These are phyloP conservation scores for Pangasius mekongensis DNA, from an alignment of 2,797 vertebrate species.

Conservation along the genomic window DNA sequence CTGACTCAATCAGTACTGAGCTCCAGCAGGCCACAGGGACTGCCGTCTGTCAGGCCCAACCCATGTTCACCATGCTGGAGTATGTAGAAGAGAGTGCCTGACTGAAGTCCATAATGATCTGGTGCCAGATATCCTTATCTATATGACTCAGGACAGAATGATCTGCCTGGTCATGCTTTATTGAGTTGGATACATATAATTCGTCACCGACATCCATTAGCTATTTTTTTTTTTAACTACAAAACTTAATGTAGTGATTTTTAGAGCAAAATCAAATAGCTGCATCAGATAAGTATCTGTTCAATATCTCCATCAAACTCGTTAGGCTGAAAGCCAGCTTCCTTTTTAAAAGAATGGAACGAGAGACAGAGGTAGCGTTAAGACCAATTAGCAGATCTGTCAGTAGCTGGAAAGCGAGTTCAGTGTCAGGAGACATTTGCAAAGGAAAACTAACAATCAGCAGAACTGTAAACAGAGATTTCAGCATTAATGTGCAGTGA, in stretches of 20 bases:
- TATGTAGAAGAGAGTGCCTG: slow-evolving; percentile 47
- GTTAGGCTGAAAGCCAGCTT: slow-evolving; percentile 10
- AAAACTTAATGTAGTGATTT: slow-evolving; percentile 71
- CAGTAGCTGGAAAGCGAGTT: slow-evolving; percentile 44
- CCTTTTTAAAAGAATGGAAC: background rate
- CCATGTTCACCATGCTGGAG: slow-evolving; percentile 33
- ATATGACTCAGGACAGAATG: slow-evolving; percentile 56
- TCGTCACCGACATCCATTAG: slow-evolving; percentile 78
- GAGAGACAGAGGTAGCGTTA: slow-evolving; percentile 2
- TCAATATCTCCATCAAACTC: slow-evolving; percentile 34
- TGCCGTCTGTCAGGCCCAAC: slow-evolving; percentile 47
- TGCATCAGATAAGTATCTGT: slow-evolving; percentile 50
- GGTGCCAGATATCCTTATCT: slow-evolving; percentile 71
- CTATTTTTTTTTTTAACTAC: slow-evolving; percentile 77
- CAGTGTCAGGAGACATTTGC: slow-evolving; percentile 44
- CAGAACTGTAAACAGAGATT: slow-evolving; percentile 49
- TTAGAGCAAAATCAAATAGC: slow-evolving; percentile 47
- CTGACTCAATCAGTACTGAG: slow-evolving; percentile 73
- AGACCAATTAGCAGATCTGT: slow-evolving; percentile 46
- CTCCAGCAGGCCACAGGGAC: slow-evolving; percentile 69
- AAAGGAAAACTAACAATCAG: slow-evolving; percentile 54
- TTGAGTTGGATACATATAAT: slow-evolving; percentile 84
- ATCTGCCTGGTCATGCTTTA: slow-evolving; percentile 80
- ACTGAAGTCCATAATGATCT: slow-evolving; percentile 71
- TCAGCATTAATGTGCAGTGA: slow-evolving; percentile 47